Base-by-base conservation (phyloP, 2,113 vertebrate species). In the Pitta sordida region DNA sequence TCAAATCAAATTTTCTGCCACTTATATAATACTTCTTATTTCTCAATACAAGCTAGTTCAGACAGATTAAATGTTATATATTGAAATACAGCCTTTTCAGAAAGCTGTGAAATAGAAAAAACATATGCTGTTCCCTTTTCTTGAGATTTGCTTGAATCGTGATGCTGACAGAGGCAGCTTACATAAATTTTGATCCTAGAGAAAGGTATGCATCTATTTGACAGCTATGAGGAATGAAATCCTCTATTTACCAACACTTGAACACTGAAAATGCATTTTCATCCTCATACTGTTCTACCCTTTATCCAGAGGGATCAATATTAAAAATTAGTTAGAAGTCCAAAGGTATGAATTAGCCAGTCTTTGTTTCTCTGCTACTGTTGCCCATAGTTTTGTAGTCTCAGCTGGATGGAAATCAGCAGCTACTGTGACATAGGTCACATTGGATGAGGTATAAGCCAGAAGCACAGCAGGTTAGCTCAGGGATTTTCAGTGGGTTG, bases 11-110 rank as follows among this genome's bases (percentile, higher is more conserved):
- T 79, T 93, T 75, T 67, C 95, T 86, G 75, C 87, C 62, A 67
- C 53, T 92, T 91, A 81, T 21, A 74, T 74, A 76, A 83, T 83
- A 49, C 64, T 85, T 91, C 87, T 96, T 95, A 77, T 93, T 96
- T 85, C 81, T 83, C 88, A 90, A 60, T 80, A 94, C 83, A 86
- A 84, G 7, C 29, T 77, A 27, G 11, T 87, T 88, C 86, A 95
- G 80, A 39, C 78, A 84, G 32, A 79, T 73, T 80, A 82, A 90
- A 82, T 62, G 81, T 84, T 94, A 79, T 52, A 29, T 91, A 65
- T 92, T 60, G 65, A 51, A 83, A n/a, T 23, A 46, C 63, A 86
- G n/a, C 43, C n/a, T 60, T 83, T 94, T 87, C 58, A 82, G 90
- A 91, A 94, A 95, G 79, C 83, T 70, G 80, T 60, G 88, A 95